Evolutionary conservation across 2,797 vertebrate species (phyloP).

Genomic region (Sebastes ruberrimus): DNA sequence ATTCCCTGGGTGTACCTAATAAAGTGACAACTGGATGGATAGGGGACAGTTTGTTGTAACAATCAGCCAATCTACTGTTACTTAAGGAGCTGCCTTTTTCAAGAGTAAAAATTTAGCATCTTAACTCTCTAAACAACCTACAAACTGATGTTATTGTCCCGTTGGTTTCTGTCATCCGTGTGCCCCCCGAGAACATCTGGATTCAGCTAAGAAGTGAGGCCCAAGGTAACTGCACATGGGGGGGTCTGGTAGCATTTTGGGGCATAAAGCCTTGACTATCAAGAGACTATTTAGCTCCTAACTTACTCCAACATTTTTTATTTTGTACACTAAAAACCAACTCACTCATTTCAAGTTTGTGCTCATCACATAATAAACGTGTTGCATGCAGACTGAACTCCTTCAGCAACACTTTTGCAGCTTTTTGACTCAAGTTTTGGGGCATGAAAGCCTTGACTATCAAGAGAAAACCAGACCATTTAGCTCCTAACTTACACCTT

Average conservation of each 20-base stretch:
- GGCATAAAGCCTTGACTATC: not conserved
- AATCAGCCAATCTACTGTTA: not conserved
- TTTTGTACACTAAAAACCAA: not conserved
- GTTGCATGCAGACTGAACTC: slow-evolving; percentile 4
- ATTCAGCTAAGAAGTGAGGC: not conserved
- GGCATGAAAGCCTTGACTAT: no score
- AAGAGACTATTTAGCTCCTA: not conserved
- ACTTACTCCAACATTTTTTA: not conserved
- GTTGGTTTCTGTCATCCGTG: not conserved
- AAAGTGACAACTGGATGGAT: not conserved
- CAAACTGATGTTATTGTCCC: not conserved
- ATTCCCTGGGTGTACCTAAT: not conserved
- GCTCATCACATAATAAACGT: not conserved
- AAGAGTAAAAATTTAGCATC: not conserved
- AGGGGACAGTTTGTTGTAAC: not conserved
- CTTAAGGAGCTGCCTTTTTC: not conserved
- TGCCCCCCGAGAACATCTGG: not conserved
- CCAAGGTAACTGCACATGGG: not conserved
- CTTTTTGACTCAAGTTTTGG: no score
- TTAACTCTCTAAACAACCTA: not conserved
- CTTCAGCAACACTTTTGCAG: no score
- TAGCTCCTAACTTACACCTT: not conserved
- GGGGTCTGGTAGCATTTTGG: not conserved
- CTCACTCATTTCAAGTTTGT: not conserved
- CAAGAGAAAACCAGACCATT: not conserved